Conservation (phyloP, 2,113 vertebrate species). For the Euleptes europaea region DNA sequence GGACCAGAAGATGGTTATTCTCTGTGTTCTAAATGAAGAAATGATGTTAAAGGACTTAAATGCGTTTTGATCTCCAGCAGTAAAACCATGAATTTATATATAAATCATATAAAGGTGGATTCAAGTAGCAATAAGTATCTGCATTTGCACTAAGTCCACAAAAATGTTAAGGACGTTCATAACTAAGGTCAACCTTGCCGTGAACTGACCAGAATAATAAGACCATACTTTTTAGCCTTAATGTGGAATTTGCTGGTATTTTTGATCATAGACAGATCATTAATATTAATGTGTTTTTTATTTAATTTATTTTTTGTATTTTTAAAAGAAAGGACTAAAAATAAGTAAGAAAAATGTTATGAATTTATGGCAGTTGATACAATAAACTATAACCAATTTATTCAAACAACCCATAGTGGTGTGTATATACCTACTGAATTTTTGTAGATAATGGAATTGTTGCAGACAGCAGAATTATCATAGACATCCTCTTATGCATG, state of each 20-base stretch:
- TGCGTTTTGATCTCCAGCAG: slow-evolving; percentile 34
- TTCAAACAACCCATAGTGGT: slow-evolving; percentile 68
- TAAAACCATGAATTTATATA: slow-evolving; percentile 37
- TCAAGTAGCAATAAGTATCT: slow-evolving; percentile 38
- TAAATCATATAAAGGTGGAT: slow-evolving; percentile 47
- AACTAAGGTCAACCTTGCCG: slow-evolving; percentile 38
- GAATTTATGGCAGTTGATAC: slow-evolving; percentile 75
- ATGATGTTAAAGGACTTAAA: slow-evolving; percentile 16
- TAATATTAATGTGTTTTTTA: slow-evolving; percentile 57
- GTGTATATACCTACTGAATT: slow-evolving; percentile 76
- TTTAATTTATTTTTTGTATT: slow-evolving; percentile 69
- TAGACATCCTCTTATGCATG: slow-evolving; percentile 48
- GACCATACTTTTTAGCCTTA: slow-evolving; percentile 53
- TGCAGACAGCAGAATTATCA: slow-evolving; percentile 52
- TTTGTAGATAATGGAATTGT: slow-evolving; percentile 70
- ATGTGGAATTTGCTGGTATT: slow-evolving; percentile 56
- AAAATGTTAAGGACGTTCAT: slow-evolving; percentile 29
- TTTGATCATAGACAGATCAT: slow-evolving; percentile 64
- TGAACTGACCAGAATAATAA: slow-evolving; percentile 37
- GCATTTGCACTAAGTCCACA: slow-evolving; percentile 47
- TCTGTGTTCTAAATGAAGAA: slow-evolving; percentile 10
- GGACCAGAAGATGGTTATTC: not conserved
- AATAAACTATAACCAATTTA: slow-evolving; percentile 79
- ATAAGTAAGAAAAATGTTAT: slow-evolving; percentile 71
- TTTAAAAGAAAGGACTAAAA: slow-evolving; percentile 69